phyloP scores from a whole-genome alignment of 2,113 vertebrate species.

The Mohoua ochrocephala region DNA sequence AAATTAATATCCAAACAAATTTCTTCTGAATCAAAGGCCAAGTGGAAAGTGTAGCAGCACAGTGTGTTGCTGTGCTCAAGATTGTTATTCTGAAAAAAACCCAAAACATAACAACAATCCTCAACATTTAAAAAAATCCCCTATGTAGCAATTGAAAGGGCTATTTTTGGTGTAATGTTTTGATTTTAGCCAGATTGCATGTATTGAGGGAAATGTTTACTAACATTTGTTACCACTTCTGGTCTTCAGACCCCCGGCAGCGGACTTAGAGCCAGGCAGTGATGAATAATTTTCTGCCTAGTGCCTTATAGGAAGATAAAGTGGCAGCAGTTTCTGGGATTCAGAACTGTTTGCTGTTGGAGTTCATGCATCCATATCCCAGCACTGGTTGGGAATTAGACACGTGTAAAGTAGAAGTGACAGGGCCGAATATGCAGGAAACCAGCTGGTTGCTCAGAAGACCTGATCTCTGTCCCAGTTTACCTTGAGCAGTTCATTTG shows the following conservation, averaged over 20 bases:
- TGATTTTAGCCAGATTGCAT: not conserved
- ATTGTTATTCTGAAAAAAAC: not conserved
- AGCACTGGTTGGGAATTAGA: not conserved
- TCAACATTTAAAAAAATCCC: not conserved
- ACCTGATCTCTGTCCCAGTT: not conserved
- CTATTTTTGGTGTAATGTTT: not conserved
- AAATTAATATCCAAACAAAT: not conserved
- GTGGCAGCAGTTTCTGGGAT: not conserved
- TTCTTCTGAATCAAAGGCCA: not conserved
- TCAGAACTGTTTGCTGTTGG: not conserved
- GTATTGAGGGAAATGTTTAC: not conserved
- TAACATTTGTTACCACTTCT: not conserved
- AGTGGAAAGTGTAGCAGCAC: not conserved
- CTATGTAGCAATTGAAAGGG: not conserved
- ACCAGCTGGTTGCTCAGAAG: not conserved
- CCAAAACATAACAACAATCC: not conserved
- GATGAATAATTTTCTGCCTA: not conserved
- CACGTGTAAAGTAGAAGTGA: rapidly evolving
- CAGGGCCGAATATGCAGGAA: not conserved
- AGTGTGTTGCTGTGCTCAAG: not conserved
- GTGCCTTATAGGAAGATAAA: not conserved
- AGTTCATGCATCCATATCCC: not conserved
- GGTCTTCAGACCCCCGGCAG: not conserved
- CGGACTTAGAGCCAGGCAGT: not conserved
- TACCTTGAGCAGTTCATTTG: not conserved